Base-by-base conservation (phyloP, 2,888 invertebrate genomes). In the Tubulanus polymorphus region DNA sequence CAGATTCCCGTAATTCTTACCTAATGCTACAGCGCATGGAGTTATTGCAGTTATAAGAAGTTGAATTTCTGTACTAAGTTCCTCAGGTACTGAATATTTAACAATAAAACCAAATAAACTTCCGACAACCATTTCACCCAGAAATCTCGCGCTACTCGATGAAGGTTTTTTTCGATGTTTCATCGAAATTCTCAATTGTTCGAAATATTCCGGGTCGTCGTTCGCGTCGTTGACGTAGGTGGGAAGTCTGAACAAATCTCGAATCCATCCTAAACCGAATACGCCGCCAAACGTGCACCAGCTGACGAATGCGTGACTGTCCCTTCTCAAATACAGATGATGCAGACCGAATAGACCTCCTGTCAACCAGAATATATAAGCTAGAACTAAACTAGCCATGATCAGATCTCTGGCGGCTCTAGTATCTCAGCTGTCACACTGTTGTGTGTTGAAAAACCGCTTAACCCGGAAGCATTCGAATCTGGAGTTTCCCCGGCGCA, bases 271-370 rank as follows among this genome's bases (percentile, higher is more conserved):
- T 18, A 90, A 71, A 0, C 91, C 90, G 67, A 86, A 83, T 72
- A 90, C 91, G 2, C 75, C 93, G 25, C 71, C 93, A 20, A 91
- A 80, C 0, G 92, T 91, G 57, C 87, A 87, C 86, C 90, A 90
- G 86, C 90, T 92, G 0, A 93, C 83, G 73, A 95, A 90, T 0
- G 91, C 95, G 68, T 96, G 96, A 25, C 87, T 84, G 78, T 94
- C 92, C 55, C 95, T 83, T 53, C 87, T 85, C 61, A 96, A 81
- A 79, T 96, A 96, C 70, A 95, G 85, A 75, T 94, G 92, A 79
- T 96, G 96, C 3, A 90, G 80, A 0, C 95, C 95, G 65, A 91
- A 87, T 67, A 90, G 79, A 3, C 96, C 96, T 20, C 92, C 91
- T 64, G 91, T 84, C 0, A 93, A 71, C 94, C 94, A 96, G 37